These are phyloP conservation scores for Philypnodon macrostomus DNA, from an alignment of 2,797 vertebrate species.

Conservation along the genomic window DNA sequence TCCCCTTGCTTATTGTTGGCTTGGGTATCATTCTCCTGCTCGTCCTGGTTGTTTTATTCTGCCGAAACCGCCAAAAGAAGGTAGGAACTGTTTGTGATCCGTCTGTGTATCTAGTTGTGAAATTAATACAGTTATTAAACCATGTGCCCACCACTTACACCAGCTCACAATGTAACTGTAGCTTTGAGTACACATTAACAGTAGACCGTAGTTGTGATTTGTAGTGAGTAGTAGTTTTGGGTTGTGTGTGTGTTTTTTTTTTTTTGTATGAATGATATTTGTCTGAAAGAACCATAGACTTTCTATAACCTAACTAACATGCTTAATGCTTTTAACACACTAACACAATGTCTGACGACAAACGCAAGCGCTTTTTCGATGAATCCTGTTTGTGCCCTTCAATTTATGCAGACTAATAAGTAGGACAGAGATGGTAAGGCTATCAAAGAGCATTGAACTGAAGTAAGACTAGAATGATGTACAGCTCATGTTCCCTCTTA, in stretches of 20 bases:
- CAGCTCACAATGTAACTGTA: conserved; percentile 28
- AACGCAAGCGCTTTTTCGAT: too few species aligned
- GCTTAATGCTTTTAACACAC: conserved; percentile 38
- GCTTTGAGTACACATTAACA: conserved; percentile 8
- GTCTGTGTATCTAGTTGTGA: conserved; percentile 1
- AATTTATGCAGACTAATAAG: conserved; percentile 1
- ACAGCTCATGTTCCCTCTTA: conserved; percentile 31
- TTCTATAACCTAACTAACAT: conserved; percentile 43
- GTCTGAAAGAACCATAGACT: conserved; percentile 17
- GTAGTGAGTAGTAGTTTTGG: background rate
- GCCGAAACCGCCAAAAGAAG: conserved; percentile 80
- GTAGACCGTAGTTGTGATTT: conserved; percentile 8
- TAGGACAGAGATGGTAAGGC: background rate
- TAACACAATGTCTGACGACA: too few species aligned
- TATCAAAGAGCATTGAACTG: conserved; percentile 45
- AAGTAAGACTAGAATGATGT: conserved; percentile 25
- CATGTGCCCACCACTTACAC: conserved; percentile 31
- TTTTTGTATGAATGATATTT: conserved; percentile 32
- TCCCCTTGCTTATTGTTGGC: conserved; percentile 78
- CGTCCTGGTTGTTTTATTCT: conserved; percentile 77
- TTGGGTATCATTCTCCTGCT: conserved; percentile 78
- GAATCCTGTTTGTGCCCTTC: conserved; percentile 6
- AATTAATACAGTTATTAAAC: conserved; percentile 37
- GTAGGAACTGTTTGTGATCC: conserved; percentile 43
- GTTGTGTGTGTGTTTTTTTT: conserved; percentile 2